phyloP scores from a whole-genome alignment of 1,140 invertebrate species.

The Meloidogyne chitwoodi region DNA sequence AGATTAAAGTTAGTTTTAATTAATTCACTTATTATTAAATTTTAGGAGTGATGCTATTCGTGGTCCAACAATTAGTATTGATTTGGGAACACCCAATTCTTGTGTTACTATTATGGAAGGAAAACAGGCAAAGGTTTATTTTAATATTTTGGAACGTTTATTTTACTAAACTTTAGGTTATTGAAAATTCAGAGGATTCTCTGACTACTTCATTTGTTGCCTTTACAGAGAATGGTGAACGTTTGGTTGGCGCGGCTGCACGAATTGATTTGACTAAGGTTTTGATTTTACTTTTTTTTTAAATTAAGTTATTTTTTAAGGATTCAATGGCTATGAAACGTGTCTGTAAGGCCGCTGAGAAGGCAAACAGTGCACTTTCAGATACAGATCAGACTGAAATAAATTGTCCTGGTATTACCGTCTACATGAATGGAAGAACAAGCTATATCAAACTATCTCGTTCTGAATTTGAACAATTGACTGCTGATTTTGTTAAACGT shows the following conservation, averaged over 20 bases:
- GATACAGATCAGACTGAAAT: conserved; percentile 79
- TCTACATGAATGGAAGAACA: conserved; percentile 91
- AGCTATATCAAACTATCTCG: conserved; percentile 87
- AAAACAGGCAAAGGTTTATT: neutral
- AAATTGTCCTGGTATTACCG: conserved; percentile 94
- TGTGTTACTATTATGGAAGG: neutral
- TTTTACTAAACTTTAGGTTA: neutral
- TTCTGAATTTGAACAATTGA: conserved; percentile 87
- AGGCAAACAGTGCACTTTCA: conserved; percentile 73
- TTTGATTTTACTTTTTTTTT: conserved; percentile 84
- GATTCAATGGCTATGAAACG: conserved; percentile 96
- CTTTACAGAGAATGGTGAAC: conserved; percentile 81
- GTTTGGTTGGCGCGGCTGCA: conserved; percentile 93
- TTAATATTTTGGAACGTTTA: neutral
- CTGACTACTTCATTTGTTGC: conserved; percentile 93
- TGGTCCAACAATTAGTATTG: conserved; percentile 73
- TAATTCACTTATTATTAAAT: neutral
- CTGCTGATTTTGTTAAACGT: conserved; percentile 85
- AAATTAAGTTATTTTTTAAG: neutral
- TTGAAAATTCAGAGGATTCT: conserved; percentile 73
- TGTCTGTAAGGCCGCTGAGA: conserved; percentile 94
- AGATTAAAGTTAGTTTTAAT: neutral
- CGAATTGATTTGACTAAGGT: conserved; percentile 93
- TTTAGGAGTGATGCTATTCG: conserved; percentile 28
- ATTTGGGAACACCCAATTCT: neutral